phyloP scores from a whole-genome alignment of 2,797 vertebrate species.

The Lates japonicus region DNA sequence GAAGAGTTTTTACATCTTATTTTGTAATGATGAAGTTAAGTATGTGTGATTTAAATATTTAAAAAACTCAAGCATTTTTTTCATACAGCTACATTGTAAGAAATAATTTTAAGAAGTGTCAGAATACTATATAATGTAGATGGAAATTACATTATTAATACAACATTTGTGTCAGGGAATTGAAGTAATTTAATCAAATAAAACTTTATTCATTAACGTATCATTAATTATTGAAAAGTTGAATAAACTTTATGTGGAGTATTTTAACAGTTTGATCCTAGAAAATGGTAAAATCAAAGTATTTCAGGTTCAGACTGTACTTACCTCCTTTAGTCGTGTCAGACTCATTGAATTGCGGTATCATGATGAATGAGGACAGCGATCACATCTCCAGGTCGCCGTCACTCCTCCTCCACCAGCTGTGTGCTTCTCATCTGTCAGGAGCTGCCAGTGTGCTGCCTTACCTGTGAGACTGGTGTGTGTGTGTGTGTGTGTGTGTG shows the following conservation, averaged over 20 bases:
- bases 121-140: background rate
- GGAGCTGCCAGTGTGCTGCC: constrained; percentile 16
- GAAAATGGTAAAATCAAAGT: background rate
- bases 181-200: background rate
- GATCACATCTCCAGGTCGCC: constrained; percentile 57
- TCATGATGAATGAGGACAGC: constrained; percentile 66
- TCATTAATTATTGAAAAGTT: background rate
- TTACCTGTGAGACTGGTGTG: constrained; percentile 15
- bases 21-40: constrained; percentile 9
- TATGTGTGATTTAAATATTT: background rate
- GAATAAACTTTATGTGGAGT: background rate
- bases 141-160: background rate
- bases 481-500: constrained; percentile 18
- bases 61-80: background rate
- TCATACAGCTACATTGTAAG: background rate
- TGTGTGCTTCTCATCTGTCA: constrained; percentile 66
- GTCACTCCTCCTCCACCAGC: constrained; percentile 55
- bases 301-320: constrained; percentile 22
- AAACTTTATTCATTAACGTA: background rate
- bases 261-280: background rate
- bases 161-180: background rate
- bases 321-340: constrained; percentile 54
- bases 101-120: background rate
- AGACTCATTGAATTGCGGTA: constrained; percentile 44
- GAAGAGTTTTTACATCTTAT: background rate